Percentiles rank a stretch among this genome's conserved stretches.
phyloP scores from a whole-genome alignment of 1,140 invertebrate species.

The Dreissena polymorpha region DNA sequence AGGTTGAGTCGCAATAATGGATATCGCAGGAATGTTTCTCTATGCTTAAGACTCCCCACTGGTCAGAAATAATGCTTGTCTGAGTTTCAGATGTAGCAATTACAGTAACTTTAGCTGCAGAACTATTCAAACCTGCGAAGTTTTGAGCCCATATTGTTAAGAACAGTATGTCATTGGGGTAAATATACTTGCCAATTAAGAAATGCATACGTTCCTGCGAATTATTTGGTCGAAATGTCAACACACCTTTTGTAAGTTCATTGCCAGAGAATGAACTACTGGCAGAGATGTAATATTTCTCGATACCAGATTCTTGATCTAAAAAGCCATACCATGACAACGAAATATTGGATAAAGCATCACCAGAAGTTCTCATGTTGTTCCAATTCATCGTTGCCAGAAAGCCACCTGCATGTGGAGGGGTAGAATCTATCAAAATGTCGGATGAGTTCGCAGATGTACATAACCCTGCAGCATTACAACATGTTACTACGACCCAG shows the following conservation, averaged over 20 bases:
- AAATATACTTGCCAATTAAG: background rate
- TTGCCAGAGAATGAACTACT: background rate
- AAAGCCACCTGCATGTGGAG: constrained; percentile 34
- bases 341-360: background rate
- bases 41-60: background rate
- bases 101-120: constrained; percentile 12
- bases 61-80: background rate
- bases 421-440: constrained; percentile 44
- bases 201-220: background rate
- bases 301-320: constrained; percentile 26
- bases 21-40: constrained; percentile 24
- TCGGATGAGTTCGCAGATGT: background rate
- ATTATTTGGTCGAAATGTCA: background rate
- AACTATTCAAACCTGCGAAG: constrained; percentile 15
- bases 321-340: constrained; percentile 25
- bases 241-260: background rate
- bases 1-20: constrained; percentile 20
- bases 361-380: background rate
- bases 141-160: constrained; percentile 29
- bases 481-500: constrained; percentile 13
- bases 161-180: constrained; percentile 9
- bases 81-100: background rate
- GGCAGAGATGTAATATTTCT: constrained; percentile 11
- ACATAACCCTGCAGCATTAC: constrained; percentile 47
- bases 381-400: constrained; percentile 12